Evolutionary conservation across 1,140 invertebrate species (phyloP), one percentile per base, ranked within the genome.

Genomic region (Leptonema lineaticorne): DNA sequence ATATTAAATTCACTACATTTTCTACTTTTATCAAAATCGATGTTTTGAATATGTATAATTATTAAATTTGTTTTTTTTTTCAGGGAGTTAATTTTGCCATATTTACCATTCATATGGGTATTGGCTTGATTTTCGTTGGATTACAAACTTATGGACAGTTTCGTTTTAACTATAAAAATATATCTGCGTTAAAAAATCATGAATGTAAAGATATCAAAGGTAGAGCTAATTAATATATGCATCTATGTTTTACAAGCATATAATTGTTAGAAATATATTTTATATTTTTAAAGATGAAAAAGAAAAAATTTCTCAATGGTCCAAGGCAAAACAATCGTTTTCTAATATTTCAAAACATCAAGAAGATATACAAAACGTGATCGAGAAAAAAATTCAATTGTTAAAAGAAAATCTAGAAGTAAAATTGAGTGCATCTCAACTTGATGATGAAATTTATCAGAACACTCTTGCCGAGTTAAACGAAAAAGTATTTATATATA

Each of bases 271-370:
- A 9, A 45, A 28, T 30, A 30, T 45, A 58, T n/a, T 67, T n/a
- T n/a, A 56, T 45, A 59, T 46, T 63, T 70, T 73, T 71, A 67
- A 73, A 90, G 93, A 95, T 76, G 74, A 95, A 63, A 85, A 88
- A 45, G 89, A 93, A 67, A 92, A 94, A 78, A 92, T 95, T 27
- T 87, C 89, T 18, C 88, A 94, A 29, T 95, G 93, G 93, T 85
- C 89, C 72, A 83, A 91, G 60, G 89, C 92, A 0, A 90, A 90
- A 0, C 87, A 87, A 0, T 92, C 92, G n/a, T 77, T 95, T 0
- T 90, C 92, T 0, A 89, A 89, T 0, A 93, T n/a, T n/a, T n/a
- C n/a, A n/a, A n/a, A n/a, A n/a, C n/a, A n/a, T n/a, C n/a, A n/a
- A n/a, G n/a, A n/a, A n/a, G n/a, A n/a, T n/a, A n/a, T n/a, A n/a